Conservation (phyloP, 2,888 invertebrate species). For the Crepidodera aurea region DNA sequence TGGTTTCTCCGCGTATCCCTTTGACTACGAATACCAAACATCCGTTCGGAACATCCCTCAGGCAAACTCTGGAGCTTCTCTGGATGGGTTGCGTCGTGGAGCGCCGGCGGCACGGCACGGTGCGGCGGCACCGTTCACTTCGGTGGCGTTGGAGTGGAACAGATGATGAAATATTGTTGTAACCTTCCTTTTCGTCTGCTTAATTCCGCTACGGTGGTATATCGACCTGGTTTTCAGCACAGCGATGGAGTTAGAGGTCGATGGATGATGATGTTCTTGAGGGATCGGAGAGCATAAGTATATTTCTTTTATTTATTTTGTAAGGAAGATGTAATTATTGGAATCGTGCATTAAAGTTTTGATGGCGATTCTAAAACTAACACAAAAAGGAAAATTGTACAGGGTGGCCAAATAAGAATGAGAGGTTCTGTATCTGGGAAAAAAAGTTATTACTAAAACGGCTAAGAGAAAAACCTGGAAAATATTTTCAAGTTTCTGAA, state of each 20-base stretch:
- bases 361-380: too few relatives aligned
- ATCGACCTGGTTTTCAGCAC: conserved; percentile 28
- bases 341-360: too few relatives aligned
- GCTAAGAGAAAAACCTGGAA: too few relatives aligned
- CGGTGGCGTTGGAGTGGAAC: conserved; percentile 42
- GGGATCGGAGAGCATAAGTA: too few relatives aligned
- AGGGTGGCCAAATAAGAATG: too few relatives aligned
- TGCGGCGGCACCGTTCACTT: conserved; percentile 12
- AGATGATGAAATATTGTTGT: conserved; percentile 53
- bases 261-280: neutral
- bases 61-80: conserved; percentile 26
- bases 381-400: too few relatives aligned
- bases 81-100: conserved; percentile 21
- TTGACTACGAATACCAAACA: neutral
- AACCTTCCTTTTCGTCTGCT: conserved; percentile 49
- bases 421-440: too few relatives aligned
- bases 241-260: conserved; percentile 9
- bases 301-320: too few relatives aligned
- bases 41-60: conserved; percentile 30
- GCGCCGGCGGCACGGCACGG: conserved; percentile 4
- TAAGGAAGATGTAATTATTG: too few relatives aligned
- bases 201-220: conserved; percentile 14
- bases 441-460: too few relatives aligned
- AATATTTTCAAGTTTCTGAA: too few relatives aligned
- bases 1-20: too few relatives aligned